phyloP scores from a whole-genome alignment of 2,888 invertebrate genomes.

The Volucella inanis region DNA sequence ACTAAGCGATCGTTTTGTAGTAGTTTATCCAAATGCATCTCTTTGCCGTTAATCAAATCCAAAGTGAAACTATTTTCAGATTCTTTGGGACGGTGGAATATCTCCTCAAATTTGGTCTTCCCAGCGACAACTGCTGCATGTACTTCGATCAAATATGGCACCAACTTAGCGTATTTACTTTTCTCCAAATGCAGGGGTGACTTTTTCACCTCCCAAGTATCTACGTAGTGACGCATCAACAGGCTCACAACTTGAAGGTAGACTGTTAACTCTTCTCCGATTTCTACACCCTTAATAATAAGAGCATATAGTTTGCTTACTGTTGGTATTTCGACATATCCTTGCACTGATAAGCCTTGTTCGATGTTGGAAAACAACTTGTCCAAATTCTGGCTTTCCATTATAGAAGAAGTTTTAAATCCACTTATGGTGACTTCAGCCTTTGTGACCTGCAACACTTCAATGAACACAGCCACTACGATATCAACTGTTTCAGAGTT shows the following conservation, averaged over 20 bases:
- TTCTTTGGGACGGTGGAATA: conserved; percentile 75
- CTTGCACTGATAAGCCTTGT: conserved; percentile 80
- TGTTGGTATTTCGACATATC: conserved; percentile 79
- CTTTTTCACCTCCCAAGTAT: conserved; percentile 22
- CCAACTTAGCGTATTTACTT: conserved; percentile 46
- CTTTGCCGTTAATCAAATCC: conserved; percentile 77
- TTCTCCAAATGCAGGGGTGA: conserved; percentile 73
- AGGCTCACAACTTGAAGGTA: conserved; percentile 83
- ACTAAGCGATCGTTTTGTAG: conserved; percentile 78
- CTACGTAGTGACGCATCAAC: conserved; percentile 80
- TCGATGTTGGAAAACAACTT: conserved; percentile 83
- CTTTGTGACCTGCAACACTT: conserved; percentile 78
- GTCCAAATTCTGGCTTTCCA: conserved; percentile 76
- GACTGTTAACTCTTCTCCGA: conserved; percentile 78
- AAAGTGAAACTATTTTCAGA: conserved; percentile 69
- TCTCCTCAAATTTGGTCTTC: conserved; percentile 68
- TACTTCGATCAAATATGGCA: conserved; percentile 77
- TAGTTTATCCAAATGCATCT: conserved; percentile 74
- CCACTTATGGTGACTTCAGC: conserved; percentile 74
- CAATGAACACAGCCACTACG: conserved; percentile 78
- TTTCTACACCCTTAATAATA: conserved; percentile 80
- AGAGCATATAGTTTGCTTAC: conserved; percentile 81
- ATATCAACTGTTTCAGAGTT: conserved; percentile 77
- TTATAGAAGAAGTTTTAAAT: not conserved
- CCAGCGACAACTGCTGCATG: conserved; percentile 75